These are phyloP conservation scores for Drosophila varians DNA, from an alignment of 1,140 invertebrate genomes.

Conservation along the genomic window DNA sequence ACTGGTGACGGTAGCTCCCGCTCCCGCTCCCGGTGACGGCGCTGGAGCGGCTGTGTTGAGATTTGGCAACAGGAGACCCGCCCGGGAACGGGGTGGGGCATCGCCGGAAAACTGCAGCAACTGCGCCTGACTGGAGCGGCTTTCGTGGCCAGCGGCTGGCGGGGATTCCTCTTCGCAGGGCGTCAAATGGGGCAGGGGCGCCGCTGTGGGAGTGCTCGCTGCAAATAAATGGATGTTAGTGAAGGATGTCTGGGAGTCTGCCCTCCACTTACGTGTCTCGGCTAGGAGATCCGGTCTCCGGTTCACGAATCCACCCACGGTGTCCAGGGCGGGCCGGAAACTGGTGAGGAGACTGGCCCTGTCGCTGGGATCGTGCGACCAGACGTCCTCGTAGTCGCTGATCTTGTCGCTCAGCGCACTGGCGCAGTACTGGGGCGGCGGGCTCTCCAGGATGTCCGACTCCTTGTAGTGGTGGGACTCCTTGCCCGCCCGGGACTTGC, in stretches of 20 bases:
- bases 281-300: conserved; percentile 86
- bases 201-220: conserved; percentile 82
- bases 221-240: not conserved
- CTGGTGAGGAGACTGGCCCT: conserved; percentile 84
- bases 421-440: conserved; percentile 90
- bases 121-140: conserved; percentile 53
- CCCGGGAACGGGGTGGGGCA: conserved; percentile 64
- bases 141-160: conserved; percentile 14
- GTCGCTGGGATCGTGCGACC: conserved; percentile 88
- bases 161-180: conserved; percentile 69
- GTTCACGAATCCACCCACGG: conserved; percentile 86
- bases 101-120: conserved; percentile 70
- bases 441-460: conserved; percentile 93
- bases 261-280: conserved; percentile 86
- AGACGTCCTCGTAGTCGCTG: conserved; percentile 97
- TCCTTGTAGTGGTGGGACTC: conserved; percentile 89
- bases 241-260: not conserved
- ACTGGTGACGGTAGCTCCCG: not conserved
- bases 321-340: conserved; percentile 57
- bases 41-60: conserved; percentile 4
- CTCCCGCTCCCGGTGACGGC: not conserved
- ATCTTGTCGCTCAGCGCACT: conserved; percentile 95
- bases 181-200: conserved; percentile 84
- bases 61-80: conserved; percentile 67
- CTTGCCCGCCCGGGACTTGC: conserved; percentile 83